Percentiles rank a stretch among this genome's conserved stretches.
Conservation (phyloP, 2,888 invertebrate genomes). For the Ectobius pallidus region DNA sequence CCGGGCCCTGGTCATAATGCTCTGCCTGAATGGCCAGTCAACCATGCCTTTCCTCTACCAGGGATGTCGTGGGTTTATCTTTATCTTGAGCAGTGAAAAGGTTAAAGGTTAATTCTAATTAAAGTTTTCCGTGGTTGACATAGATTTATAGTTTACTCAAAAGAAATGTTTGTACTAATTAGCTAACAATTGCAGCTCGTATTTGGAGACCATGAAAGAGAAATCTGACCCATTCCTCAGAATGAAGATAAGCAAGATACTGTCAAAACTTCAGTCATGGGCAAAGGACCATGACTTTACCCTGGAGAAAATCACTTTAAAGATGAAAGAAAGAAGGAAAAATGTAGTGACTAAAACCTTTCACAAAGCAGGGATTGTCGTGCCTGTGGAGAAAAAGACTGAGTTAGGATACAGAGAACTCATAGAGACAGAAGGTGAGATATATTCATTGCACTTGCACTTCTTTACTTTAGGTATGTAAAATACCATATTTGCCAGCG, state of each 20-base stretch:
- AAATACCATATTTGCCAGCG: not conserved
- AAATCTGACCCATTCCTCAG: constrained; percentile 67
- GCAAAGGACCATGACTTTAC: constrained; percentile 65
- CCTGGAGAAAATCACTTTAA: constrained; percentile 62
- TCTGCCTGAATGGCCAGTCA: too few species aligned
- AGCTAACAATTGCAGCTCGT: too few species aligned
- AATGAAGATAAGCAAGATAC: constrained; percentile 63
- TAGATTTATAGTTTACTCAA: too few species aligned
- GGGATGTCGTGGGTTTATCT: too few species aligned
- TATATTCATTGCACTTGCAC: not conserved
- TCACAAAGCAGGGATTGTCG: constrained; percentile 83
- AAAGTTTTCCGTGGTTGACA: too few species aligned
- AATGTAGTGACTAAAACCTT: constrained; percentile 73
- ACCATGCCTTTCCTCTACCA: too few species aligned
- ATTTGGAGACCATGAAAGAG: constrained; percentile 59
- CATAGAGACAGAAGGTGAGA: constrained; percentile 68
- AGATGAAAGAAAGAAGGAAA: constrained; percentile 66
- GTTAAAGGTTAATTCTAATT: too few species aligned
- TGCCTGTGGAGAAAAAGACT: constrained; percentile 80
- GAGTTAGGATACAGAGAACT: constrained; percentile 84
- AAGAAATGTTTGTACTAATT: too few species aligned
- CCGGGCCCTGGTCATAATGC: too few species aligned
- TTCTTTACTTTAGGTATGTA: not conserved
- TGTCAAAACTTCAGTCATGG: constrained; percentile 66
- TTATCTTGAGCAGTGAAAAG: too few species aligned